phyloP scores from a whole-genome alignment of 2,113 vertebrate genomes.

The Platycercus adscitus region DNA sequence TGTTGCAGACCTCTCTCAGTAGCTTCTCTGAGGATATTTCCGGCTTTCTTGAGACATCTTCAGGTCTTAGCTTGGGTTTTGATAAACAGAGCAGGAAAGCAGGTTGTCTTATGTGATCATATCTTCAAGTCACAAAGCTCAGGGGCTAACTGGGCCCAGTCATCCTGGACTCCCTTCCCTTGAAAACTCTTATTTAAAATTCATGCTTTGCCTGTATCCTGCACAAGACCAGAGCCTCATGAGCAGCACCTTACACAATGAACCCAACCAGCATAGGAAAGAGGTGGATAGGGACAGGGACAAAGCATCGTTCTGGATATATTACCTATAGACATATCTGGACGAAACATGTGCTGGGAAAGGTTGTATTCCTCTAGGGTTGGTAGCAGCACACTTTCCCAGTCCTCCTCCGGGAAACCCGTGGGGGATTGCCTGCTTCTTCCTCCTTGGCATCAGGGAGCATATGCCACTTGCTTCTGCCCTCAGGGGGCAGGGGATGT shows the following conservation, averaged over 20 bases:
- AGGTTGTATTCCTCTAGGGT: neutral
- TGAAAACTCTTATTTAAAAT: neutral
- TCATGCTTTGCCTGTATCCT: neutral
- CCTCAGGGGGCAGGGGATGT: accelerated
- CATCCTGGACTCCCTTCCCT: neutral
- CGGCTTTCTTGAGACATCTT: neutral
- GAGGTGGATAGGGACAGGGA: neutral
- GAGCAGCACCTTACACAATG: neutral
- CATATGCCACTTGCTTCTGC: neutral
- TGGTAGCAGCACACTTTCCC: accelerated
- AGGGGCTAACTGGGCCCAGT: neutral
- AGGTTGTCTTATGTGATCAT: neutral
- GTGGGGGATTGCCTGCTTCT: neutral
- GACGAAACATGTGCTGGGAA: neutral
- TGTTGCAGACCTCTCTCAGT: neutral
- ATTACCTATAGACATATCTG: neutral
- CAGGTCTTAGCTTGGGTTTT: neutral
- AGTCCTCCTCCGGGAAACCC: accelerated
- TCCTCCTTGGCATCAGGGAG: neutral
- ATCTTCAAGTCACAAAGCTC: neutral
- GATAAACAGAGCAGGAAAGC: neutral
- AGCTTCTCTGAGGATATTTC: neutral
- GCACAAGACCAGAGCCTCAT: neutral
- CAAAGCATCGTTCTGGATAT: neutral
- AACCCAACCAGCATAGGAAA: neutral